Percentiles rank a stretch among this genome's conserved stretches.
Evolutionary conservation across 2,888 invertebrate species (phyloP).

Genomic region (Galerucella calmariensis): DNA sequence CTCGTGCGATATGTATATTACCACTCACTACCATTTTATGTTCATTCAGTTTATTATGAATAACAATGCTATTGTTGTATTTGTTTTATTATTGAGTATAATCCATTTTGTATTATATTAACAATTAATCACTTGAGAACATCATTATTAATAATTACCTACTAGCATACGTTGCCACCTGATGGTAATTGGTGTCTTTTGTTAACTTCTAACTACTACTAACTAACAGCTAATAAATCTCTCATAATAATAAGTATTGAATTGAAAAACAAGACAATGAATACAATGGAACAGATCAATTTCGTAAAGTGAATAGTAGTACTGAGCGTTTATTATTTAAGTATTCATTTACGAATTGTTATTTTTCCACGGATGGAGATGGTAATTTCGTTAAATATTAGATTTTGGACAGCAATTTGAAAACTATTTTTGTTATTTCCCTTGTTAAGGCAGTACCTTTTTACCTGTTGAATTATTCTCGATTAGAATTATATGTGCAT

Average conservation of each 20-base stretch:
- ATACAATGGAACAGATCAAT: constrained; percentile 2
- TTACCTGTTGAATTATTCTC: no score
- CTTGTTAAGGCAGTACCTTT: no score
- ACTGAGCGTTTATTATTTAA: background rate
- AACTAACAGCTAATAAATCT: constrained; percentile 7
- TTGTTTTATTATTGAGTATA: background rate
- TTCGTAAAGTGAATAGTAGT: background rate
- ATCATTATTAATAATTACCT: constrained; percentile 11
- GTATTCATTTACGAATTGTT: background rate
- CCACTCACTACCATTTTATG: no score
- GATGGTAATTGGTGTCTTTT: constrained; percentile 12
- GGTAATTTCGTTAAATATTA: no score
- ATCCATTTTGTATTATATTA: background rate
- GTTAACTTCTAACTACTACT: constrained; percentile 7
- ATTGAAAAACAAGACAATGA: background rate
- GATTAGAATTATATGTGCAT: no score
- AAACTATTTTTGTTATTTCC: no score
- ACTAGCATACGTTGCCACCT: constrained; percentile 9
- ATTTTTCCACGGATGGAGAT: background rate
- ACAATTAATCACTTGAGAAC: constrained; percentile 8
- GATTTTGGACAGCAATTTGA: no score
- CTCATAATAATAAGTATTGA: background rate
- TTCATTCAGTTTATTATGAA: no score
- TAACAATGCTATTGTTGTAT: background rate
- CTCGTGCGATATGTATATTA: no score